Evolutionary conservation across 2,888 invertebrate species (phyloP).

Genomic region (Nymphalis c-album): DNA sequence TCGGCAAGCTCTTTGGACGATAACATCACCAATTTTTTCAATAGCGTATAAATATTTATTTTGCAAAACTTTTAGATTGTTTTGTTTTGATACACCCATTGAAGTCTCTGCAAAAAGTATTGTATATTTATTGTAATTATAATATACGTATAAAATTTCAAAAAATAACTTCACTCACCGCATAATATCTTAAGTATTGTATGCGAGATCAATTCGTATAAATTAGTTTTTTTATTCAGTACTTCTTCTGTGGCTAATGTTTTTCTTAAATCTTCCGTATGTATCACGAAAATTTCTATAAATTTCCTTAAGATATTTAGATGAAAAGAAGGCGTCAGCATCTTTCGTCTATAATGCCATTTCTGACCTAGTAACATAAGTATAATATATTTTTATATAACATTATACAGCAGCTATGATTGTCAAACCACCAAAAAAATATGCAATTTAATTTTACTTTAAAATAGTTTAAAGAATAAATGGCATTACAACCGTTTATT

Average conservation of each 20-base stretch:
- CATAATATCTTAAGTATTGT: slow-evolving; percentile 11
- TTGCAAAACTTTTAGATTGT: not conserved
- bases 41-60: slow-evolving; percentile 15
- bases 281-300: slow-evolving; percentile 54
- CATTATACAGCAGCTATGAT: too few species aligned
- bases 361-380: slow-evolving; percentile 36
- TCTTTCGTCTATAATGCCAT: slow-evolving; percentile 67
- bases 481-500: too few species aligned
- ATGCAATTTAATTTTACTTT: too few species aligned
- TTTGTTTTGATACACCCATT: slow-evolving; percentile 6
- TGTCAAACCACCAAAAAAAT: too few species aligned
- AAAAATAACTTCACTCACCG: slow-evolving; percentile 1
- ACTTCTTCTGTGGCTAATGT: slow-evolving; percentile 3
- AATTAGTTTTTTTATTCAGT: not conserved
- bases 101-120: slow-evolving; percentile 11
- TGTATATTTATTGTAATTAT: not conserved
- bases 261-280: slow-evolving; percentile 49
- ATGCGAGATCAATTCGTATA: slow-evolving; percentile 2
- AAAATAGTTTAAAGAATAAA: too few species aligned
- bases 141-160: not conserved
- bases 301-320: slow-evolving; percentile 66
- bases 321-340: slow-evolving; percentile 71
- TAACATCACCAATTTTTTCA: slow-evolving; percentile 1
- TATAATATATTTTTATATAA: not conserved
- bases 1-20: slow-evolving; percentile 11